Conservation (phyloP, 2,113 vertebrate species). For the Chloroceryle aenea region DNA sequence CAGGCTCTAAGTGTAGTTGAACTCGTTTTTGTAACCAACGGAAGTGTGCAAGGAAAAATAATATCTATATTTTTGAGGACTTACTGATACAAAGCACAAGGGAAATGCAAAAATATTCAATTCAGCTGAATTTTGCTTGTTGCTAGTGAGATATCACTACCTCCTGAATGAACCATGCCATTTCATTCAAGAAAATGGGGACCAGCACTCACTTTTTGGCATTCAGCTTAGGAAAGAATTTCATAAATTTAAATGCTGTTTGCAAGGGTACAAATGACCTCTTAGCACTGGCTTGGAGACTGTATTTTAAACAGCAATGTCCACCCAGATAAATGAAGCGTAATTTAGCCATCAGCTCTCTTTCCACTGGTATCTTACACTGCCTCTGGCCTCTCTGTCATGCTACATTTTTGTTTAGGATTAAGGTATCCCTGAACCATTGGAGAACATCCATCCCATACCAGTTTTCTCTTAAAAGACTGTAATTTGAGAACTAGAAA, state of each 20-base stretch:
- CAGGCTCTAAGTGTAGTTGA: neutral
- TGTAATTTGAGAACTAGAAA: neutral
- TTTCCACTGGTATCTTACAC: neutral
- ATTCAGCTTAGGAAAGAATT: neutral
- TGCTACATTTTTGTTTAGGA: neutral
- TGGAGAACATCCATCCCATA: neutral
- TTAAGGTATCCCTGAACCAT: neutral
- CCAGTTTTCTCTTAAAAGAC: neutral
- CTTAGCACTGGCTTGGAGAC: neutral
- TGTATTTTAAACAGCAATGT: neutral
- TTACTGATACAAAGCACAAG: neutral
- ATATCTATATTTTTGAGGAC: neutral
- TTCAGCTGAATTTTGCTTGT: neutral
- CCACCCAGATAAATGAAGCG: neutral
- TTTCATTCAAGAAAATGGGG: neutral
- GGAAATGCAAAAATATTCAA: neutral
- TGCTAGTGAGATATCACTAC: neutral
- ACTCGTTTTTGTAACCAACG: neutral
- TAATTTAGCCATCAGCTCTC: neutral
- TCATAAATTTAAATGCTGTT: neutral
- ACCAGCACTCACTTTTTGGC: neutral
- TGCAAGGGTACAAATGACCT: neutral
- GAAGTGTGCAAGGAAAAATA: neutral
- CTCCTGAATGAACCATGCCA: neutral
- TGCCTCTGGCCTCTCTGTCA: neutral